These are phyloP conservation scores for Carettochelys insculpta DNA, from an alignment of 2,113 vertebrate genomes.

Conservation along the genomic window DNA sequence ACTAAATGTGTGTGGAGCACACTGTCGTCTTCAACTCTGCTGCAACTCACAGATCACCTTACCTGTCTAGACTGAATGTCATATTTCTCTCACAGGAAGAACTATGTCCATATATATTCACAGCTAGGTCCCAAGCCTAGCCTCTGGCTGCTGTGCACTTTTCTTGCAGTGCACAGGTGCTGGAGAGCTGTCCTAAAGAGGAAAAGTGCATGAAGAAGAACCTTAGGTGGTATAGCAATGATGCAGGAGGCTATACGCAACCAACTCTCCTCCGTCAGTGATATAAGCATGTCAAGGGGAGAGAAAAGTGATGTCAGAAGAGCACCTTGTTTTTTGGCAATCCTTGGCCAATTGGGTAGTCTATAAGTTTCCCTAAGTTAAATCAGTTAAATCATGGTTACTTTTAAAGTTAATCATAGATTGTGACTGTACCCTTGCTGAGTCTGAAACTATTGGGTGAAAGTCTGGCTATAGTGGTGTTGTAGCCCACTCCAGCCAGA, in stretches of 20 bases:
- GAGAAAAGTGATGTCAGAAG: not conserved
- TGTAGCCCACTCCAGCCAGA: no score
- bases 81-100: not conserved
- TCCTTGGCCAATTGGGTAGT: not conserved
- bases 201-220: fast-evolving
- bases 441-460: fast-evolving
- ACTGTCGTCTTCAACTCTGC: not conserved
- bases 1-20: slow-evolving; percentile 7
- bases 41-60: slow-evolving; percentile 18
- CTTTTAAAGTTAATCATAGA: not conserved
- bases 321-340: not conserved
- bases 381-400: no score
- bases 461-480: no score
- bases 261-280: not conserved
- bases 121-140: not conserved
- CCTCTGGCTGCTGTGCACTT: not conserved
- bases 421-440: not conserved
- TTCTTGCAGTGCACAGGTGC: not conserved
- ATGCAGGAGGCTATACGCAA: not conserved
- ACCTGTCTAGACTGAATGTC: not conserved
- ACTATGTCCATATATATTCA: not conserved
- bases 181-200: not conserved
- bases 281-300: not conserved
- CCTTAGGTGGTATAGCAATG: not conserved
- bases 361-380: not conserved